Percentiles rank a stretch among this genome's conserved stretches.
Conservation (phyloP, 2,888 invertebrate species). For the Lasioglossum malachurum region DNA sequence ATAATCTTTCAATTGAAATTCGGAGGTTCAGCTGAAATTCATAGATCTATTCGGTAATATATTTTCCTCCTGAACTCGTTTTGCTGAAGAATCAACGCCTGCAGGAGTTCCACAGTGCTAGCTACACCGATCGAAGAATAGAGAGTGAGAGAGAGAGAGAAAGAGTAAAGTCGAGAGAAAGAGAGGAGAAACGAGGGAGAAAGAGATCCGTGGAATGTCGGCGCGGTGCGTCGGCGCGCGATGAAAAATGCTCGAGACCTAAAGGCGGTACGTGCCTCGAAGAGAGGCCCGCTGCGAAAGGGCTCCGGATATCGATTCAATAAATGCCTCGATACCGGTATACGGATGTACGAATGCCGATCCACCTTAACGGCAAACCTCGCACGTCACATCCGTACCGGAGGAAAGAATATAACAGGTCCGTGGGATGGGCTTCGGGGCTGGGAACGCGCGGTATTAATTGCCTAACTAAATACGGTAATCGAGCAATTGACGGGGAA, state of each 20-base stretch:
- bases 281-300: conserved; percentile 76
- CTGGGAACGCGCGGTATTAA: conserved; percentile 69
- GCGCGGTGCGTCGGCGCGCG: conserved; percentile 70
- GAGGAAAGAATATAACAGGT: conserved; percentile 31
- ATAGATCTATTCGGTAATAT: too few relatives aligned
- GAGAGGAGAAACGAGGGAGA: conserved; percentile 30
- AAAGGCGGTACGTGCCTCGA: conserved; percentile 74
- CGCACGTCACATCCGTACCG: conserved; percentile 31
- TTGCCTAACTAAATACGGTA: conserved; percentile 72
- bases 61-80: neutral
- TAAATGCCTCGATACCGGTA: conserved; percentile 70
- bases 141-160: neutral
- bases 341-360: conserved; percentile 47
- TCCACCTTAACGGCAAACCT: conserved; percentile 23
- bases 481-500: conserved; percentile 43
- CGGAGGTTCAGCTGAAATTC: too few relatives aligned
- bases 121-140: neutral
- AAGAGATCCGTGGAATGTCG: conserved; percentile 65
- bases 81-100: too few relatives aligned
- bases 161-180: neutral
- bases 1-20: too few relatives aligned
- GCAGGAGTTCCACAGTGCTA: neutral
- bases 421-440: conserved; percentile 19
- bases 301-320: conserved; percentile 78
- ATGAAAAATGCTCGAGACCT: conserved; percentile 76